Percentiles rank a stretch among this genome's conserved stretches.
These are phyloP conservation scores for Pterocles gutturalis DNA, from an alignment of 2,113 vertebrate genomes.

Conservation along the genomic window DNA sequence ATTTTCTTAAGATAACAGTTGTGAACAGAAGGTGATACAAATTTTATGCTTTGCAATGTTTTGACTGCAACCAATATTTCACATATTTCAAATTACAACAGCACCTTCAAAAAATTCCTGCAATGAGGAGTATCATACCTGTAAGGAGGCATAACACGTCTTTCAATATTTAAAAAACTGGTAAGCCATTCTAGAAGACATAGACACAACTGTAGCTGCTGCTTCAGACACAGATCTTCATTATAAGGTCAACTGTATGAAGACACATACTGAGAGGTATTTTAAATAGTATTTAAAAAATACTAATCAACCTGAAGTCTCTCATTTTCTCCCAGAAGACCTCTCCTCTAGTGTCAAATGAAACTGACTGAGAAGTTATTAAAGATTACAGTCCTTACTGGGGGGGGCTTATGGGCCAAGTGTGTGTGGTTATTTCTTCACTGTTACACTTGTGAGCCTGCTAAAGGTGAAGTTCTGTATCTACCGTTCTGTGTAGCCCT, in stretches of 20 bases:
- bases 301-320: neutral
- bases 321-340: neutral
- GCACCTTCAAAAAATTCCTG: neutral
- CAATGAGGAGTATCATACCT: neutral
- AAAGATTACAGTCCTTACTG: neutral
- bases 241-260: neutral
- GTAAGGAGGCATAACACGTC: neutral
- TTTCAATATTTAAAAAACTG: neutral
- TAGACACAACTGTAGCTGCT: neutral
- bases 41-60: neutral
- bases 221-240: fast-evolving
- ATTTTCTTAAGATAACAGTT: neutral
- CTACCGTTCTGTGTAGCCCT: neutral
- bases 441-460: neutral
- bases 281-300: neutral
- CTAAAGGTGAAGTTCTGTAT: neutral
- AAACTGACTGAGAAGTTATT: neutral
- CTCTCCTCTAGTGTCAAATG: neutral
- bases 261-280: neutral
- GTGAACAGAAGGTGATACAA: neutral
- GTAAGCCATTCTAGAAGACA: neutral
- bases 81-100: neutral
- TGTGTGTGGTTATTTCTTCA: neutral
- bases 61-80: neutral
- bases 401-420: neutral